Base-by-base conservation (phyloP, 2,797 vertebrate species). In the Lophius americanus region DNA sequence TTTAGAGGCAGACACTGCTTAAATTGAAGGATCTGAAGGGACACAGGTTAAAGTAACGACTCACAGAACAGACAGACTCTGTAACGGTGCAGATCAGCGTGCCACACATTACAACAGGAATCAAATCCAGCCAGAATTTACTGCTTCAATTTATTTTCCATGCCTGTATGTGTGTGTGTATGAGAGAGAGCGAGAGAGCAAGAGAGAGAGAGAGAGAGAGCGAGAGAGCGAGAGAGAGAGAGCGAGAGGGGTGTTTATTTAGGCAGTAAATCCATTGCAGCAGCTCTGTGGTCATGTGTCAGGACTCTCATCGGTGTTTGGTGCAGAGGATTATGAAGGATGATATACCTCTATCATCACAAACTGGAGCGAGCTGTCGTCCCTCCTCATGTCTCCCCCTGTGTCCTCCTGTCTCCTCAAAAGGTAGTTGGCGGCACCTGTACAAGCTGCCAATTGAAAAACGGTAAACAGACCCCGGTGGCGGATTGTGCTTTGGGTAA, bases 231-330 rank as follows among this genome's bases (percentile, higher is more conserved):
- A 59, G 46, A 44, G 53, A 38, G 54, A 75, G 62, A 68, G 60
- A 68, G 51, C 59, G 49, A 52, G 60, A 23, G 11, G 23, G 41
- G 55, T 68, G 75, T 84, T 90, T 93, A 83, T 90, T 91, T 92
- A 81, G 81, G 70, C 58, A 84, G 84, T 87, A 90, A 90, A 88
- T 89, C 85, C 78, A 66, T 52, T 46, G 74, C 75, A 80, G 83
- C 87, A 74, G 57, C 76, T 68, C 52, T 81, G 76, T 73, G 77
- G 64, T 76, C 70, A 73, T 84, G 79, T 90, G 88, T 92, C 91
- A 89, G 80, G 86, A 91, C 86, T 89, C 81, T 85, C 81, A 89
- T 90, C 73, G 39, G 70, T 90, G 90, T 92, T 93, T 92, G 88
- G 80, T 84, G 89, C 88, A 79, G 69, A 79, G 89, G 37, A 91